These are phyloP conservation scores for Drosophila melanica DNA, from an alignment of 1,140 invertebrate species.

Conservation along the genomic window DNA sequence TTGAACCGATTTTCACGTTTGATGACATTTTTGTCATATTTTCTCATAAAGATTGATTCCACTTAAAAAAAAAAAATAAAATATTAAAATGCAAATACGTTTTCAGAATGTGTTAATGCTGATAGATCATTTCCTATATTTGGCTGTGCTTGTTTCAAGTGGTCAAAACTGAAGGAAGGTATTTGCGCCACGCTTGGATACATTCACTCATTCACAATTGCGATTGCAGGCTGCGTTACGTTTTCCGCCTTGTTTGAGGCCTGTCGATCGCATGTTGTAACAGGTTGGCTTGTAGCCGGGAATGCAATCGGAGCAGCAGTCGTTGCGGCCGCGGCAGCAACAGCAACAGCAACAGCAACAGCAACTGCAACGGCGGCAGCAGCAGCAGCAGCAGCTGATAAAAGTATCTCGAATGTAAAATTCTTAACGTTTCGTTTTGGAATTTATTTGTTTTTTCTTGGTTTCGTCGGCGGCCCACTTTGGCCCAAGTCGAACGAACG, in stretches of 20 bases:
- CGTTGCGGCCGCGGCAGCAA: neutral
- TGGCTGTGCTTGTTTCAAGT: neutral
- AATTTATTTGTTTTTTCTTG: conserved; percentile 46
- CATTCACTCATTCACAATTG: conserved; percentile 24
- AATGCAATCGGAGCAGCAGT: conserved; percentile 44
- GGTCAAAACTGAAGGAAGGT: conserved; percentile 14
- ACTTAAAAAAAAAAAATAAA: no score
- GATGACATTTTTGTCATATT: no score
- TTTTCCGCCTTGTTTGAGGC: conserved; percentile 49
- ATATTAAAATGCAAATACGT: neutral
- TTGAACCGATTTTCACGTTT: no score
- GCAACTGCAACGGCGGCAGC: conserved; percentile 11
- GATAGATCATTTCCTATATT: neutral
- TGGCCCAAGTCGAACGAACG: conserved; percentile 13
- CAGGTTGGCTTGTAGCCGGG: conserved; percentile 51
- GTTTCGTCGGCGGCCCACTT: conserved; percentile 18
- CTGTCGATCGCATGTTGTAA: conserved; percentile 63
- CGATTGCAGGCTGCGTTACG: conserved; percentile 22
- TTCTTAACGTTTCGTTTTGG: conserved; percentile 63
- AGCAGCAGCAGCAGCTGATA: conserved; percentile 43
- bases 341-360: conserved; percentile 18
- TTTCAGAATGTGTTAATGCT: neutral
- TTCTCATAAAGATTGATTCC: neutral
- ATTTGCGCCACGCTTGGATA: conserved; percentile 37
- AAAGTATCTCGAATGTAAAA: conserved; percentile 60